A percentile compares a stretch with the other conserved stretches of the same genome.
These are phyloP conservation scores for Cardiocondyla obscurior DNA, from an alignment of 1,140 invertebrate species.

Conservation along the genomic window DNA sequence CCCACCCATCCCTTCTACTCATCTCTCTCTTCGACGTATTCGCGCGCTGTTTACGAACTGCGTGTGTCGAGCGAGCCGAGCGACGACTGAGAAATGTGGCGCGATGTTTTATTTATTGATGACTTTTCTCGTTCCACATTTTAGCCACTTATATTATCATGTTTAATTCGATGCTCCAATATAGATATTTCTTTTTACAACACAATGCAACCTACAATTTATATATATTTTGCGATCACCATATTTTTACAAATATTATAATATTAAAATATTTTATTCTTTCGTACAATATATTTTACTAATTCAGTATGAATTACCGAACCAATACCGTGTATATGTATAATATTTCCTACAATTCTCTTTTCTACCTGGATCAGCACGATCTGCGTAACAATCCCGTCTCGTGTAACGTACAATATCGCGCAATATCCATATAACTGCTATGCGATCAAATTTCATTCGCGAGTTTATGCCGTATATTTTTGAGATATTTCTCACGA, in stretches of 20 bases:
- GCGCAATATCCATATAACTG: conserved; percentile 11
- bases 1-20: no score
- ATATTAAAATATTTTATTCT: no score
- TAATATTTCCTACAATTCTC: conserved; percentile 15
- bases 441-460: conserved; percentile 51
- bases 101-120: no score
- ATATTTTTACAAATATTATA: neutral
- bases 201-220: no score
- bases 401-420: conserved; percentile 15
- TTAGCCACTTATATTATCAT: no score
- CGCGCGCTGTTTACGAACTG: no score
- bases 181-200: no score
- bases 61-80: no score
- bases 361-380: neutral
- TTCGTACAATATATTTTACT: neutral
- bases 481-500: conserved; percentile 56
- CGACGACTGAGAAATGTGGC: no score
- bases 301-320: neutral
- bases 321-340: neutral
- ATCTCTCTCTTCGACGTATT: no score
- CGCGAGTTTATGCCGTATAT: neutral
- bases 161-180: no score
- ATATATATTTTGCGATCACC: neutral
- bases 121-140: no score
- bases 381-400: neutral